Conservation (phyloP, 53 echinoderm and acorn worm species). For the Actinopyga echinites region DNA sequence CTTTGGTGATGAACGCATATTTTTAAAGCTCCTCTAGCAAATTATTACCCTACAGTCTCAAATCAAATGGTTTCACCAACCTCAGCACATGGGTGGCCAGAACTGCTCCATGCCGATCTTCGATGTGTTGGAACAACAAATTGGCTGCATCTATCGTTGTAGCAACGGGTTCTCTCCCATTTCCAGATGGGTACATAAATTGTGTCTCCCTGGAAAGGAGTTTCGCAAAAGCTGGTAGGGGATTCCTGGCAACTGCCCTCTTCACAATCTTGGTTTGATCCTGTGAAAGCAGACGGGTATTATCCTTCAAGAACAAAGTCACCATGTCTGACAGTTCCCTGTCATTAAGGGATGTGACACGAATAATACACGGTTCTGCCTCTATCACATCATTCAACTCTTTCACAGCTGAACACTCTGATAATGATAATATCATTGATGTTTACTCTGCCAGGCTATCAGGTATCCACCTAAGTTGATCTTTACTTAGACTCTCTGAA, state of each 20-base stretch:
- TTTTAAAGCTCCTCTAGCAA: too few relatives aligned
- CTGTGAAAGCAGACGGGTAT: constrained; percentile 75
- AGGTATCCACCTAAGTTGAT: constrained; percentile 85
- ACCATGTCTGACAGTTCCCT: constrained; percentile 91
- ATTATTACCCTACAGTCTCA: too few relatives aligned
- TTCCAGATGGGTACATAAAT: constrained; percentile 92
- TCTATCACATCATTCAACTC: constrained; percentile 77
- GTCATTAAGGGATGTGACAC: constrained; percentile 76
- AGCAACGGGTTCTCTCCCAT: constrained; percentile 88
- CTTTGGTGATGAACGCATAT: too few relatives aligned
- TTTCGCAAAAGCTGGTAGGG: constrained; percentile 90
- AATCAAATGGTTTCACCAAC: constrained; percentile 29
- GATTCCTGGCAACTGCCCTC: constrained; percentile 83
- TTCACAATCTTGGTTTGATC: constrained; percentile 97
- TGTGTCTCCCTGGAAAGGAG: constrained; percentile 88
- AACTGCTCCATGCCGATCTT: constrained; percentile 80
- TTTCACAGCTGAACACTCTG: constrained; percentile 80
- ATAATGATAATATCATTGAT: constrained; percentile 75
- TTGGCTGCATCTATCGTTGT: constrained; percentile 82
- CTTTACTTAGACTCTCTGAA: constrained; percentile 62
- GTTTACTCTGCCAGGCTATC: constrained; percentile 68
- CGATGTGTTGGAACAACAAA: constrained; percentile 82
- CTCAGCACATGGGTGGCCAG: constrained; percentile 74
- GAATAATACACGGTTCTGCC: constrained; percentile 77
- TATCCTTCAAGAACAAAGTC: constrained; percentile 74